phyloP scores from a whole-genome alignment of 2,888 invertebrate genomes.

The Amblyjoppa proteus region DNA sequence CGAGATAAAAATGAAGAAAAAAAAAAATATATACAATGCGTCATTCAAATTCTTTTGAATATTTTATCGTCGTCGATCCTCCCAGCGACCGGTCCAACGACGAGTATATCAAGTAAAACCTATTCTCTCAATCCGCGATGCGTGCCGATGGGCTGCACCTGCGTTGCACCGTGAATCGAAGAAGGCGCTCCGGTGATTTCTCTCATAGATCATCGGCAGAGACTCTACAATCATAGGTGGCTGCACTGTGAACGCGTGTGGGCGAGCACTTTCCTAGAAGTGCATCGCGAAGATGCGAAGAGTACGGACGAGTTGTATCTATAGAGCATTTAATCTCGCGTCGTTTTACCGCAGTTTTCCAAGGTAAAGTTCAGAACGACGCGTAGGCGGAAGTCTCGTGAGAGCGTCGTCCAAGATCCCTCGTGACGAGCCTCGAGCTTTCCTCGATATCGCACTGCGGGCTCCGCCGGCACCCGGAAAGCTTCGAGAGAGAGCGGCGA shows the following conservation, averaged over 20 bases:
- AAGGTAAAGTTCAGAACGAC: constrained; percentile 26
- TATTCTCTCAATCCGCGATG: constrained; percentile 26
- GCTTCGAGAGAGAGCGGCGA: constrained; percentile 37
- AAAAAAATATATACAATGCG: neutral
- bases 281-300: neutral
- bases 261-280: constrained; percentile 49
- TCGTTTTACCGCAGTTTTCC: constrained; percentile 44
- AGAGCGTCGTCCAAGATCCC: constrained; percentile 44
- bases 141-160: constrained; percentile 50
- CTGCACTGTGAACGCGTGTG: constrained; percentile 35
- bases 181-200: constrained; percentile 35
- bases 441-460: constrained; percentile 36
- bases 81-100: neutral
- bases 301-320: constrained; percentile 12
- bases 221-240: constrained; percentile 19
- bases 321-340: constrained; percentile 31
- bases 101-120: constrained; percentile 30
- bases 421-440: constrained; percentile 50
- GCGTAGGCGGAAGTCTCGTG: constrained; percentile 60
- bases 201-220: constrained; percentile 49
- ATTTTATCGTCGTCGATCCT: neutral
- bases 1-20: neutral
- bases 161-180: constrained; percentile 17
- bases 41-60: neutral
- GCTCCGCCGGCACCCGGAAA: constrained; percentile 5